Conservation (phyloP, 35 echinoderm and acorn worm genomes). For the Hemicentrotus pulcherrimus region DNA sequence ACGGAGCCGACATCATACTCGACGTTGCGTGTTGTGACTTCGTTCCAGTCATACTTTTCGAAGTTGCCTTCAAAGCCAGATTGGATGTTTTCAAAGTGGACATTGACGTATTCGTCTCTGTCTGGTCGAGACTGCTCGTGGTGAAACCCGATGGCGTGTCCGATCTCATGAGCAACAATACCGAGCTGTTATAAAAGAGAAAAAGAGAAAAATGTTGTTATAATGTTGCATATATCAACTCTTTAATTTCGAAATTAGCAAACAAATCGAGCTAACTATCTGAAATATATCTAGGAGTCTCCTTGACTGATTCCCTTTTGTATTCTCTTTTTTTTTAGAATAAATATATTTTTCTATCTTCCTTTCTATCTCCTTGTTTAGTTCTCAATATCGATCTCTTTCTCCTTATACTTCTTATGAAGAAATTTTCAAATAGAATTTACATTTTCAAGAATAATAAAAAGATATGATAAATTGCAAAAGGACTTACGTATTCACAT, state of each 20-base stretch:
- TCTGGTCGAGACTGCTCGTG: conserved; percentile 91
- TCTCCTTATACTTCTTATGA: too few relatives aligned
- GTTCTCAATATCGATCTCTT: too few relatives aligned
- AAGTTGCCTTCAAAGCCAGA: conserved; percentile 50
- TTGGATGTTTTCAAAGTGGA: conserved; percentile 65
- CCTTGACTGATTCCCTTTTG: not conserved
- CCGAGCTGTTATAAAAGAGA: conserved; percentile 26
- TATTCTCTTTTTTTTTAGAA: not conserved
- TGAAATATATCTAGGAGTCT: not conserved
- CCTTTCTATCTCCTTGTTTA: not conserved
- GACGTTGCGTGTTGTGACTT: conserved; percentile 59
- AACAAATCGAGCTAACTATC: not conserved
- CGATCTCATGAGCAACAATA: conserved; percentile 77
- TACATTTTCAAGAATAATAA: not conserved
- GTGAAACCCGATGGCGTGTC: conserved; percentile 74
- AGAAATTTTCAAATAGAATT: not conserved
- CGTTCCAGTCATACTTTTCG: conserved; percentile 14
- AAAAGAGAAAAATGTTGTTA: not conserved
- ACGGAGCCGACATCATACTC: conserved; percentile 77
- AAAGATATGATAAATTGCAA: not conserved
- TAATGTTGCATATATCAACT: not conserved
- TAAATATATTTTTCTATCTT: not conserved
- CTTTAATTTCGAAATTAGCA: not conserved
- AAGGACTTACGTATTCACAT: conserved; percentile 45
- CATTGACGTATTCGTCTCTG: conserved; percentile 68